A percentile compares a stretch with the other conserved stretches of the same genome.
Conservation (phyloP, 2,797 vertebrate genomes). For the Helostoma temminkii region DNA sequence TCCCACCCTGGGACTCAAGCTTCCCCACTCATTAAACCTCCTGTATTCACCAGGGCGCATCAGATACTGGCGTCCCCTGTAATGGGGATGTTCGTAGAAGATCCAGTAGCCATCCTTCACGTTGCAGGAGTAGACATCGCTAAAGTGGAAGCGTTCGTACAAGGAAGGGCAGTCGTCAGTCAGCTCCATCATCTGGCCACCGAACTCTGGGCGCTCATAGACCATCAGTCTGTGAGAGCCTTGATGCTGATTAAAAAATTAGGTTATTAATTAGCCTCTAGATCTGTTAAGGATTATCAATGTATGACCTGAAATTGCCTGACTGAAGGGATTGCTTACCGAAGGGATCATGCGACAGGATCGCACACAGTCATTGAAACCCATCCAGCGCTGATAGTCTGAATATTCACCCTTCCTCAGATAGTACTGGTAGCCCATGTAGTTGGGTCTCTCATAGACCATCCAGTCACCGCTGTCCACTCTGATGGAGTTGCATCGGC, state of each 20-base stretch:
- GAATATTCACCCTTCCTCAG: conserved; percentile 72
- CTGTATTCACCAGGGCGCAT: conserved; percentile 72
- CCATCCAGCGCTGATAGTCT: conserved; percentile 80
- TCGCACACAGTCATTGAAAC: conserved; percentile 77
- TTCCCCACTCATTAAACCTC: conserved; percentile 75
- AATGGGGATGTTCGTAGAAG: conserved; percentile 76
- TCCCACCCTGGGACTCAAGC: conserved; percentile 70
- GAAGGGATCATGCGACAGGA: conserved; percentile 72
- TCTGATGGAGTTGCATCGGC: conserved; percentile 76
- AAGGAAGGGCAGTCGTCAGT: conserved; percentile 71
- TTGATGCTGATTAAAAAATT: conserved; percentile 53
- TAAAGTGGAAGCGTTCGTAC: conserved; percentile 63
- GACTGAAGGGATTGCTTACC: conserved; percentile 46
- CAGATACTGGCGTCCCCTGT: conserved; percentile 74
- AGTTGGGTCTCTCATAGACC: conserved; percentile 76
- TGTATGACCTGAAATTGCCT: background rate
- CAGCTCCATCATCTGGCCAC: conserved; percentile 73
- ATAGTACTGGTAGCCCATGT: conserved; percentile 79
- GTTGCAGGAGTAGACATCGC: conserved; percentile 73
- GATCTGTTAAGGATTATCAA: accelerated
- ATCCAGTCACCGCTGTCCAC: conserved; percentile 76
- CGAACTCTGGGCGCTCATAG: conserved; percentile 69
- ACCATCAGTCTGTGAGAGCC: conserved; percentile 71
- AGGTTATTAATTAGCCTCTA: background rate
- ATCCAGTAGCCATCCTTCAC: conserved; percentile 73